These are phyloP conservation scores for Aleiodes alternator DNA, from an alignment of 2,888 invertebrate species.

Conservation along the genomic window DNA sequence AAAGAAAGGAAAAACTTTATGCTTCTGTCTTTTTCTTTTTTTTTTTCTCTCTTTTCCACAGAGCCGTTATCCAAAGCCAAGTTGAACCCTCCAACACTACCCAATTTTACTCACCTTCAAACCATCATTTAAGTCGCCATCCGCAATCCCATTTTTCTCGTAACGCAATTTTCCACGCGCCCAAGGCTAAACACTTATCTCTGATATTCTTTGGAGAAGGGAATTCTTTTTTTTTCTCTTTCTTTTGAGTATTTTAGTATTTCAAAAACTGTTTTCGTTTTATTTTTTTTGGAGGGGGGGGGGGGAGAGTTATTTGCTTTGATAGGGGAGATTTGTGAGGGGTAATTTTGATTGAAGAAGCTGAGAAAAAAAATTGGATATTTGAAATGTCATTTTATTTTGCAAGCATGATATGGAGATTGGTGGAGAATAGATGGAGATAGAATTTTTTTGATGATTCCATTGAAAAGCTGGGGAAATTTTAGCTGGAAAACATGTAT, in stretches of 20 bases:
- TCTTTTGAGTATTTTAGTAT: not conserved
- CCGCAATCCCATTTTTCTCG: constrained; percentile 60
- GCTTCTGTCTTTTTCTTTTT: constrained; percentile 61
- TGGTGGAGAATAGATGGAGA: too few relatives aligned
- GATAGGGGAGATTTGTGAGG: not conserved
- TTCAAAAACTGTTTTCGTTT: not conserved
- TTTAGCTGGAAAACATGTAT: too few relatives aligned
- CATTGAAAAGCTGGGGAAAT: too few relatives aligned
- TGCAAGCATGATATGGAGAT: too few relatives aligned
- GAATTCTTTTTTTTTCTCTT: not conserved
- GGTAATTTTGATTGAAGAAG: not conserved
- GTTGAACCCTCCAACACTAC: constrained; percentile 50
- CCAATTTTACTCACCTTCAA: constrained; percentile 54
- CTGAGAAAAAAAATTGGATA: too few relatives aligned
- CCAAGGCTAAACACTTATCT: constrained; percentile 46
- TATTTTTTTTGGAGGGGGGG: too few relatives aligned
- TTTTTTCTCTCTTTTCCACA: constrained; percentile 53
- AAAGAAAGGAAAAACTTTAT: constrained; percentile 60
- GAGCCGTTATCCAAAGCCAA: constrained; percentile 69
- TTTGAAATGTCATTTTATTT: too few relatives aligned
- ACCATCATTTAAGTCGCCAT: constrained; percentile 68
- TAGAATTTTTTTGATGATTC: too few relatives aligned
- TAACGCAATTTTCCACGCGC: constrained; percentile 53
- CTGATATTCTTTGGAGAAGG: not conserved
- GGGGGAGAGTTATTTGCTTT: too few relatives aligned